Percentiles rank a stretch among this genome's conserved stretches.
These are phyloP conservation scores for Latrodectus hesperus DNA, from an alignment of 2,888 invertebrate genomes.

Conservation along the genomic window DNA sequence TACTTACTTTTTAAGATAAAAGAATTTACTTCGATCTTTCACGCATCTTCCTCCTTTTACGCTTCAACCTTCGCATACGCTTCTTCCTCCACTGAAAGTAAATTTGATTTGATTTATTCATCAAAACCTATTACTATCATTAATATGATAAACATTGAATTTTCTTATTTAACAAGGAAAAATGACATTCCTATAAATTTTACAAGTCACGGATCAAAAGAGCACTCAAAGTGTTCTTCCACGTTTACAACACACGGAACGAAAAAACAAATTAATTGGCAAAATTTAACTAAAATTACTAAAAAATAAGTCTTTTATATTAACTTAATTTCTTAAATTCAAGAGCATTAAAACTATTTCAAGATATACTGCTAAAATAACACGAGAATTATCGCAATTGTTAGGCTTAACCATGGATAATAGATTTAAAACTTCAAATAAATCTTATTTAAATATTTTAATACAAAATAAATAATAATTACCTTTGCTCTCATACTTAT, in stretches of 20 bases:
- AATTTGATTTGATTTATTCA: neutral
- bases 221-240: neutral
- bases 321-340: neutral
- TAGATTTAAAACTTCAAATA: neutral
- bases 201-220: neutral
- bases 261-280: neutral
- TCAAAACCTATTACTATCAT: too few species aligned
- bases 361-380: neutral
- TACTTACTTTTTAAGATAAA: neutral
- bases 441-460: neutral
- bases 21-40: slow-evolving; percentile 69
- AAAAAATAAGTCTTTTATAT: neutral
- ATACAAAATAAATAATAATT: slow-evolving; percentile 20
- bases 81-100: slow-evolving; percentile 73
- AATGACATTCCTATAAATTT: neutral
- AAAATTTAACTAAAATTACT: too few species aligned
- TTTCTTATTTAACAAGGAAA: neutral
- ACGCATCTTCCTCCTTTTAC: slow-evolving; percentile 73
- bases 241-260: neutral
- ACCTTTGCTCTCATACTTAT: slow-evolving; percentile 53
- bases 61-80: slow-evolving; percentile 74
- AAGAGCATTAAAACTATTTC: neutral
- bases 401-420: neutral
- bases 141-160: too few species aligned
- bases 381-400: too few species aligned